Base-by-base conservation (phyloP, 1,140 invertebrate genomes). In the Nephila pilipes region DNA sequence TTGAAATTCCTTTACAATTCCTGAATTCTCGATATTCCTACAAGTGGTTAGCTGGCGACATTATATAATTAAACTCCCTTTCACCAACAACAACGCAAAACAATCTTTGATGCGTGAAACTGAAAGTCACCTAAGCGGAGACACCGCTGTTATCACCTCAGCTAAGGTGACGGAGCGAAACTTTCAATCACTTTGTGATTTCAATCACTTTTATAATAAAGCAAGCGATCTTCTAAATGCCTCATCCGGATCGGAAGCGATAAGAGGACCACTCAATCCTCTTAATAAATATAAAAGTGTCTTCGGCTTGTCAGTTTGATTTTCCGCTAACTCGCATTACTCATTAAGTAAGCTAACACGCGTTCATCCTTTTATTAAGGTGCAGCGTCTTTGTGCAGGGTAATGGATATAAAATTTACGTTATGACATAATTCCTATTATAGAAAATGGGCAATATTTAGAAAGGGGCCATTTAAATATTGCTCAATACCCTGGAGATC, bases 241-340 rank as follows among this genome's bases (percentile, higher is more conserved):
- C 36, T 85, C 55, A 60, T 88, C 87, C 87, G 87, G 87, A 69
- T 88, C 60, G 63, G 87, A 69, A 88, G 87, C 38, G 87, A 88
- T 88, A 88, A 88, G 63, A 75, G 87, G 83, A 25, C 83, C 57
- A 85, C 87, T 69, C 87, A 88, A 80, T 81, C 88, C 88, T 90
- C 88, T 90, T 90, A 90, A 90, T 90, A 90, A 90, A 90, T 90
- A 90, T 54, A 81, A 88, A 88, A 88, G 87, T 88, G 63, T 88
- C 87, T 88, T 88, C 22, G 55, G 54, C 46, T 60, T 90, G 88
- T 90, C 88, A 90, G 69, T 69, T 38, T 55, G 69, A 81, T 90
- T 90, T 90, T 90, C 75, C 87, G 87, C 87, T 88, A 88, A 88
- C 87, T 88, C 87, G 46, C 60, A 75, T 90, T 55, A 58, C 88